phyloP scores from a whole-genome alignment of 1,140 invertebrate species.

The Saccostrea glomerata region DNA sequence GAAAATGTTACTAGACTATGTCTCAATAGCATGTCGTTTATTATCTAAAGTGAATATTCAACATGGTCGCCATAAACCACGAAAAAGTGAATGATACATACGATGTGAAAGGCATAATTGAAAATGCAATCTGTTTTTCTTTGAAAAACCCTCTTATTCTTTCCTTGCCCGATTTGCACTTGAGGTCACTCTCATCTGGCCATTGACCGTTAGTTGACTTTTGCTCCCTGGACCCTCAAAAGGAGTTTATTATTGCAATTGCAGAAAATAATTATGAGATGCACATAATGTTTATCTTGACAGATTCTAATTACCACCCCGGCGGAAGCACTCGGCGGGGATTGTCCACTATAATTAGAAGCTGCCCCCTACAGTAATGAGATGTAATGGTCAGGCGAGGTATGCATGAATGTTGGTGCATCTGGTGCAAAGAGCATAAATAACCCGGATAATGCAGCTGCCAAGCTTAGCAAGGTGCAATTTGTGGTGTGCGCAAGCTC shows the following conservation, averaged over 20 bases:
- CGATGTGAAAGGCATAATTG: too few species aligned
- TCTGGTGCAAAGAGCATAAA: background rate
- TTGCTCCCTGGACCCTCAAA: constrained; percentile 4
- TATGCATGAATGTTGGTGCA: constrained; percentile 13
- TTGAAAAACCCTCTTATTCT: background rate
- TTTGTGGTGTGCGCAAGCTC: background rate
- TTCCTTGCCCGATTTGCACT: background rate
- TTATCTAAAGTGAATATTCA: too few species aligned
- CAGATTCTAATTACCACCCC: background rate
- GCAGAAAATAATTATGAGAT: constrained; percentile 25
- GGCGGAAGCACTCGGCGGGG: background rate
- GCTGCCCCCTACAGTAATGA: background rate
- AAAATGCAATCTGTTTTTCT: too few species aligned
- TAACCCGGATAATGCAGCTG: background rate
- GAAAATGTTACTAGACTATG: too few species aligned
- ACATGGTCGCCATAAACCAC: too few species aligned
- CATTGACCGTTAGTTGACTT: background rate
- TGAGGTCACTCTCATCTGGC: background rate
- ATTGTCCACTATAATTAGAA: background rate
- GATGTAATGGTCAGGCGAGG: background rate
- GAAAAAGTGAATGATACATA: too few species aligned
- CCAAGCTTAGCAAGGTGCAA: background rate
- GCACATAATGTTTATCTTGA: background rate
- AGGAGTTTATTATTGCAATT: constrained; percentile 12
- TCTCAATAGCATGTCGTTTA: too few species aligned